Conservation (phyloP, 2,888 invertebrate species). For the Operophtera brumata region DNA sequence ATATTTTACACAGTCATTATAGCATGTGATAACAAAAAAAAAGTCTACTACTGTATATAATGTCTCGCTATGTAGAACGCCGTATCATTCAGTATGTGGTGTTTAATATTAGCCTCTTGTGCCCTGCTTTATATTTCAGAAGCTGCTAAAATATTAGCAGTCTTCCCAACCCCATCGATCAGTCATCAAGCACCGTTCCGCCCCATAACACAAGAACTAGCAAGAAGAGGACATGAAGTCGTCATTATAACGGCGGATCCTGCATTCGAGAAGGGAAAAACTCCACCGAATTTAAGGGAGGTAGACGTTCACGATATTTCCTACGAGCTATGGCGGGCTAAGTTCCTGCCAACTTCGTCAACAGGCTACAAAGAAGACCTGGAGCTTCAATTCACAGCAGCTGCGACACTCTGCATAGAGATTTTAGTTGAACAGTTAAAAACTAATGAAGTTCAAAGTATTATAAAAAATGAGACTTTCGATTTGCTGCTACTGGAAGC, state of each 20-base stretch:
- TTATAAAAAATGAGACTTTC: slow-evolving; percentile 38
- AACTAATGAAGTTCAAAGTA: slow-evolving; percentile 28
- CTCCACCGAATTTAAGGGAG: slow-evolving; percentile 51
- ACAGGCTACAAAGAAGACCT: neutral
- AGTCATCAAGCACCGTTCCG: slow-evolving; percentile 54
- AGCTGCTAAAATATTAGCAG: slow-evolving; percentile 48
- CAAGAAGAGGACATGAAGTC: slow-evolving; percentile 58
- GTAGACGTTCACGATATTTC: slow-evolving; percentile 51
- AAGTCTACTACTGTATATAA: too few species aligned
- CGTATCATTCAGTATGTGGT: neutral
- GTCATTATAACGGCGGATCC: slow-evolving; percentile 56
- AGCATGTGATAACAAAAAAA: neutral
- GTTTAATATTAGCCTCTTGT: neutral
- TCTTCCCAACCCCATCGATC: slow-evolving; percentile 50
- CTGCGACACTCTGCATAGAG: neutral
- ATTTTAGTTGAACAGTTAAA: slow-evolving; percentile 13
- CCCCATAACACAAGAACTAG: slow-evolving; percentile 50
- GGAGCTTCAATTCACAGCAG: neutral
- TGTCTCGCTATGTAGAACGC: too few species aligned
- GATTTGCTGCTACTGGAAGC: slow-evolving; percentile 45
- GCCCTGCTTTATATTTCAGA: neutral
- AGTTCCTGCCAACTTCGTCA: neutral
- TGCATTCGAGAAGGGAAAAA: slow-evolving; percentile 30
- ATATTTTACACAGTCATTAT: too few species aligned
- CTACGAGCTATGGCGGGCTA: slow-evolving; percentile 23